Base-by-base conservation (phyloP, 2,888 invertebrate species). In the Myathropa florea region DNA sequence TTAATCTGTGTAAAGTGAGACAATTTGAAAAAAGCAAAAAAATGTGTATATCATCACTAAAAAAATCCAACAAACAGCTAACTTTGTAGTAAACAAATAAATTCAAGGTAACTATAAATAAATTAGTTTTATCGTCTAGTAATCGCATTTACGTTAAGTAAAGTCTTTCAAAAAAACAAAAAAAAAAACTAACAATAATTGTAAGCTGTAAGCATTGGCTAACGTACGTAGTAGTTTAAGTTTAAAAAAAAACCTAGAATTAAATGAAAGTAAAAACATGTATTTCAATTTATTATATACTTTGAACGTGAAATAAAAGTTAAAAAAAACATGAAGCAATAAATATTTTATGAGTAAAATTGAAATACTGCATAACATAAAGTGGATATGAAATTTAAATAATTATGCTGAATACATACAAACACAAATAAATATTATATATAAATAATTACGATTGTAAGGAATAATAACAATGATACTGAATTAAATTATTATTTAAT, bases 401-500 rank as follows among this genome's bases (percentile, higher is more conserved):
- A 65, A 80, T 53, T 82, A 86, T 79, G 86, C 86, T 83, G 78
- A 86, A 86, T 79, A 81, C 81, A 85, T 81, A 81, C 59, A 71
- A 76, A 82, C 57, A 70, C 81, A 33, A 86, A 75, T 64, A 65
- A 83, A 82, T 65, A 81, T 71, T 67, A 80, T 67, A 60, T 71
- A 71, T 79, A 61, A 68, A 76, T 75, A 65, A 84, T 78, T 86
- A 65, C 33, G 78, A 75, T 65, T 86, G 83, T 86, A 86, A 86
- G 82, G 21, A 78, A 75, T 78, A 75, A 86, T 73, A 73, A 86
- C 77, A 86, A 79, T 86, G 86, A 86, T 86, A 83, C 73, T 73
- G 86, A 86, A 86, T 86, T 86, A 86, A 86, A 86, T 86, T 86
- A 86, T 86, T 86, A 79, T 83, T 86, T 86, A 86, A 86, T 86